Evolutionary conservation across 2,113 vertebrate genomes (phyloP), one percentile per base, ranked within the genome.

Genomic region (Cinclus mexicanus): DNA sequence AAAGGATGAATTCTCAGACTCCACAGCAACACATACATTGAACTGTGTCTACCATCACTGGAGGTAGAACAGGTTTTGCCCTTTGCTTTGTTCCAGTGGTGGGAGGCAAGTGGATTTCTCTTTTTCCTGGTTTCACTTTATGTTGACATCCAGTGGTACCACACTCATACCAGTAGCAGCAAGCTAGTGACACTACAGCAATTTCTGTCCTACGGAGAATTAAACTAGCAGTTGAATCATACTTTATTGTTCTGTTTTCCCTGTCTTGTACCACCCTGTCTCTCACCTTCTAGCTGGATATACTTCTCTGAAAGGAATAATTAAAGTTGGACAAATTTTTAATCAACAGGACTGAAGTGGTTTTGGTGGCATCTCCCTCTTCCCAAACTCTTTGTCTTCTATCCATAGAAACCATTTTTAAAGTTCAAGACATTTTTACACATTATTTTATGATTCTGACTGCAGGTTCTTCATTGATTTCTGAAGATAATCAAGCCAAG

Each of bases 11-110:
- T 97, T 94, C 92, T 95, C 72, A 69, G 76, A 93, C 90, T 94
- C 95, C 85, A 61, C 82, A 92, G 65, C 20, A 87, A 87, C 53
- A 33, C 26, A 74, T 42, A 77, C 60, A 74, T 68, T 97, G 92
- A 63, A 53, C 89, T 96, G 28, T 75, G 89, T 71, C 59, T 89
- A 91, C 75, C 88, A 52, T 78, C 12, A 26, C 74, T 70, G 61
- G 79, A 69, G 70, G 60, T 29, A 93, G 82, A 93, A 89, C 25
- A 89, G 37, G 33, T 78, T 87, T 95, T 95, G 46, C 67, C 65
- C 74, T 87, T 94, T 95, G 82, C 69, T 96, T 95, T 95, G 91
- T 96, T 83, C 94, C 71, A 89, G 74, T 96, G 96, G 83, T 84
- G 68, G 68, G 65, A 94, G 71, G 88, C 28, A 75, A 90, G 61